Evolutionary conservation across 1,140 invertebrate species (phyloP), one percentile per base, ranked within the genome.

Genomic region (Macrotrachela quadricornifera): DNA sequence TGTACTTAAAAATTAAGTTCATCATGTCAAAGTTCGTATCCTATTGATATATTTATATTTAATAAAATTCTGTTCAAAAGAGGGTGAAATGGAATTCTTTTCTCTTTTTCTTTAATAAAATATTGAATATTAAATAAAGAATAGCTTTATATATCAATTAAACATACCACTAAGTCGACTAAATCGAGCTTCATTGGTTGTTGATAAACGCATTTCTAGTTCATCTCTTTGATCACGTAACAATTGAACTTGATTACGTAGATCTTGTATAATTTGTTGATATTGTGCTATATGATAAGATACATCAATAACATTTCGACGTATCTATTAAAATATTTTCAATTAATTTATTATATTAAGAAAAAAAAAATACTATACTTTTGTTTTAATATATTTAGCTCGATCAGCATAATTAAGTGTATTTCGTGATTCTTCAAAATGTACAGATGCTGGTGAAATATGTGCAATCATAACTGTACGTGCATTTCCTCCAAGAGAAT

Each of bases 391-490:
- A 17, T 43, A 49, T 49, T 54, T 54, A 10, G 53, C 53, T 49
- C 53, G 75, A 64, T 88, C 82, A 6, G 86, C 86, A 70, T 95
- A 95, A 46, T 87, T 81, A 0, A 97, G 66, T 0, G 92, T 97
- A 57, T 96, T 97, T 62, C 91, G 85, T 0, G 90, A 92, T 60
- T 97, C 91, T 65, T 71, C 68, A 12, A 81, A 76, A 58, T 85
- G 79, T 1, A 70, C 64, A 13, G 73, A 73, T 12, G 80, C 79
- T 0, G 87, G 83, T 13, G 81, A 82, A 8, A 92, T 82, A 65
- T 94, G 85, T n/a, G 87, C 88, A 53, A 94, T 85, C 86, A 94
- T 94, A 0, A 87, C 85, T 0, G 88, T 97, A 59, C 82, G 80
- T 62, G 85, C 90, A 62, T 87, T 85, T 6, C 88, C 88, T 54